These are phyloP conservation scores for Hormaphis cornu DNA, from an alignment of 1,140 invertebrate genomes.

Conservation along the genomic window DNA sequence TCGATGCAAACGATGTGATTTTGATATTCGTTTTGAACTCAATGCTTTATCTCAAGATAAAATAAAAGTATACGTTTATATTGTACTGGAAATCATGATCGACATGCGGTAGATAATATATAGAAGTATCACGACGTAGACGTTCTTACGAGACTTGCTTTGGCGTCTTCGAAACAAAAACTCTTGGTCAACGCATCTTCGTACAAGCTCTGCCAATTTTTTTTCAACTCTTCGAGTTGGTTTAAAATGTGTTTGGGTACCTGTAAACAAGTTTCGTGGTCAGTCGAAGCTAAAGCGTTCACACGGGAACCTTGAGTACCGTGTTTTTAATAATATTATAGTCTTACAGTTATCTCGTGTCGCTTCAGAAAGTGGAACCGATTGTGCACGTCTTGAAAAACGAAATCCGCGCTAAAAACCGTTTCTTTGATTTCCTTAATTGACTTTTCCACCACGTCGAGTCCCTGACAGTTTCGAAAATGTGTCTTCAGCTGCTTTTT, in stretches of 20 bases:
- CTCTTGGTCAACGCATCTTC: neutral
- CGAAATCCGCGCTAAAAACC: neutral
- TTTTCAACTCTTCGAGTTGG: neutral
- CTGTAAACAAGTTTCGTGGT: neutral
- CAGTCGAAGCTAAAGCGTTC: neutral
- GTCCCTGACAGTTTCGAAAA: neutral
- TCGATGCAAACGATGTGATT: too few relatives aligned
- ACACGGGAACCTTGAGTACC: too few relatives aligned
- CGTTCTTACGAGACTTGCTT: neutral
- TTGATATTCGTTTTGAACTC: too few relatives aligned
- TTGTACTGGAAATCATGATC: too few relatives aligned
- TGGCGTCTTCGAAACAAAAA: neutral
- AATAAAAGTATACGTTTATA: too few relatives aligned
- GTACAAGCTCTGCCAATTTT: neutral
- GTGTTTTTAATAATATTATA: neutral
- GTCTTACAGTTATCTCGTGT: neutral
- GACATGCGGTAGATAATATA: too few relatives aligned
- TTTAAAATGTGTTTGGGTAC: neutral
- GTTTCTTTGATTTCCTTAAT: neutral
- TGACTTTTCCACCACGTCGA: neutral
- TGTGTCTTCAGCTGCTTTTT: neutral
- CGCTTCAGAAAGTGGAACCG: neutral
- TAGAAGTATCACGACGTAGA: too few relatives aligned
- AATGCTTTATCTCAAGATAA: too few relatives aligned
- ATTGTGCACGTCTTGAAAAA: neutral